phyloP scores from a whole-genome alignment of 2,797 vertebrate genomes.

The Linurgus olivaceus region DNA sequence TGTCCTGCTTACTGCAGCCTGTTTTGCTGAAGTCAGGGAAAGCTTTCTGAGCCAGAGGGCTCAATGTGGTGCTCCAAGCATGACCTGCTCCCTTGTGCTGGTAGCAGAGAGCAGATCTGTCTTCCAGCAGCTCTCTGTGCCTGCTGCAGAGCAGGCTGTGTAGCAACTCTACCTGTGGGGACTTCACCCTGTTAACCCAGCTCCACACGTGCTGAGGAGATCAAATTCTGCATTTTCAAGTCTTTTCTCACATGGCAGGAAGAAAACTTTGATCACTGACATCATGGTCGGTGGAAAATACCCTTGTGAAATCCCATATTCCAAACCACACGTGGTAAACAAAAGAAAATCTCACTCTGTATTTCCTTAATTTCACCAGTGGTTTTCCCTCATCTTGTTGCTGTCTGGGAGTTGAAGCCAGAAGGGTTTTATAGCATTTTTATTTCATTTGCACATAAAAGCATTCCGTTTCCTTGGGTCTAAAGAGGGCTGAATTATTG shows the following conservation, averaged over 20 bases:
- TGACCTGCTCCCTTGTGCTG: background rate
- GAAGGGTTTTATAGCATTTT: background rate
- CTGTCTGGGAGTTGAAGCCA: background rate
- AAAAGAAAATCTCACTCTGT: background rate
- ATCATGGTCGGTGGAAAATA: background rate
- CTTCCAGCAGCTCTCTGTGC: background rate
- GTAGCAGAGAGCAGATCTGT: background rate
- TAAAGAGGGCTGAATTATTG: background rate
- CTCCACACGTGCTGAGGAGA: fast-evolving
- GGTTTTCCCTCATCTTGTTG: background rate
- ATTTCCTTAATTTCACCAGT: background rate
- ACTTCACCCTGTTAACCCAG: background rate
- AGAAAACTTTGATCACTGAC: background rate
- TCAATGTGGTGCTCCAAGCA: background rate
- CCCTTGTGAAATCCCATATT: background rate
- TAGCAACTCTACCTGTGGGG: background rate
- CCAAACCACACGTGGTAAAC: background rate
- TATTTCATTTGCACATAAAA: background rate
- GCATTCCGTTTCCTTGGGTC: background rate
- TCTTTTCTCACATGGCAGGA: background rate
- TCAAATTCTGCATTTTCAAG: background rate
- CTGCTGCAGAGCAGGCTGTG: background rate
- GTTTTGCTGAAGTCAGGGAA: constrained; percentile 14
- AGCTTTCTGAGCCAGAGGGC: background rate
- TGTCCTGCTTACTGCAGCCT: background rate